A percentile compares a stretch with the other conserved stretches of the same genome.
Evolutionary conservation across 2,888 invertebrate genomes (phyloP).

Genomic region (Drosophila rellima): DNA sequence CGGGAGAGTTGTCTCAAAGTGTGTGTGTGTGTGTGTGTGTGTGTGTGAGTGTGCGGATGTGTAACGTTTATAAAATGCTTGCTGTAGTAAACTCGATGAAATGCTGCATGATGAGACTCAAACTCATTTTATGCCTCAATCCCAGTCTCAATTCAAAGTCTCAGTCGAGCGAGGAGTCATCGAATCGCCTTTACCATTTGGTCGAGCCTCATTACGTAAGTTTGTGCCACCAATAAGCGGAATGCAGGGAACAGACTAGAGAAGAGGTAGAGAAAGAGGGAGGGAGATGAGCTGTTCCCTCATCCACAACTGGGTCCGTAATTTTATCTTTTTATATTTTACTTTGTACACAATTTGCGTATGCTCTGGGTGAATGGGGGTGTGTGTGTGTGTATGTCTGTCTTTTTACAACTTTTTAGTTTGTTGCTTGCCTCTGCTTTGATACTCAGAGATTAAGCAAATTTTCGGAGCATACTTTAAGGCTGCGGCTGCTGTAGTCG

Average conservation of each 20-base stretch:
- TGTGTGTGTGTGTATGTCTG: constrained; percentile 38
- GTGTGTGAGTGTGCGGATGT: constrained; percentile 1
- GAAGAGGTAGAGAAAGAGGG: background rate
- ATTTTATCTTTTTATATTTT: constrained; percentile 57
- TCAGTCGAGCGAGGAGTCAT: constrained; percentile 28
- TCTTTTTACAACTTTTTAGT: constrained; percentile 78
- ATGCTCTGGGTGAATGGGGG: constrained; percentile 17
- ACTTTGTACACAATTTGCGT: constrained; percentile 70
- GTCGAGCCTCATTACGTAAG: constrained; percentile 71
- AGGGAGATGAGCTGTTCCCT: constrained; percentile 14
- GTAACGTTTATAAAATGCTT: constrained; percentile 50
- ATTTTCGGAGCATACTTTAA: constrained; percentile 63
- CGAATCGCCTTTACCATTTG: constrained; percentile 48
- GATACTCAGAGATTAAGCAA: constrained; percentile 69
- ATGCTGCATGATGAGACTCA: constrained; percentile 64
- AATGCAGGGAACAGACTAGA: background rate
- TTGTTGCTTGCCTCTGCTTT: constrained; percentile 51
- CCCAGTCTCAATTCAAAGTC: constrained; percentile 25
- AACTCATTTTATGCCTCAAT: constrained; percentile 57
- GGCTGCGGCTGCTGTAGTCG: constrained; percentile 45
- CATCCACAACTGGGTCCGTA: constrained; percentile 18
- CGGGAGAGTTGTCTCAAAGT: background rate
- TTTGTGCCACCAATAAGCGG: constrained; percentile 49
- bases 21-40: background rate
- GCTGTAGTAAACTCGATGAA: constrained; percentile 58